phyloP scores from a whole-genome alignment of 2,888 invertebrate species.

The Dioctria linearis region DNA sequence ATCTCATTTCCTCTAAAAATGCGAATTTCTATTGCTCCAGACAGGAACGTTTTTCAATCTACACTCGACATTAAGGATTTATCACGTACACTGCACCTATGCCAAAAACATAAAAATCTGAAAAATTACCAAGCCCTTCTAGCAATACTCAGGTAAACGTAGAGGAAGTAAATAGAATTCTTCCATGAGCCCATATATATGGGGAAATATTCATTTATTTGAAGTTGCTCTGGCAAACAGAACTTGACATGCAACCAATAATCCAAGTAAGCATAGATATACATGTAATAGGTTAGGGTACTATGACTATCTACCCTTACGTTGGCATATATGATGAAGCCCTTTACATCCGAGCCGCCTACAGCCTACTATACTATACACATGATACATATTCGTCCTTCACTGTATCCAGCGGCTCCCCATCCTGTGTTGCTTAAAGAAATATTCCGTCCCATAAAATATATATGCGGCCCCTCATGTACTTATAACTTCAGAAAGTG shows the following conservation, averaged over 20 bases:
- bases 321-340: not conserved
- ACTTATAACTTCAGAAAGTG: slow-evolving; percentile 18
- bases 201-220: slow-evolving; percentile 15
- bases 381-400: not conserved
- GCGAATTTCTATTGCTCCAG: slow-evolving; percentile 10
- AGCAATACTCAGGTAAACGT: not conserved
- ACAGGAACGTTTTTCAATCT: slow-evolving; percentile 14
- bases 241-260: slow-evolving; percentile 20
- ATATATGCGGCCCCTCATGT: not conserved
- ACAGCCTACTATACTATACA: not conserved
- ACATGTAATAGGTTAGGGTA: no score
- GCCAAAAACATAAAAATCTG: no score
- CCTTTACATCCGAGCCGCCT: not conserved
- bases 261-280: not conserved
- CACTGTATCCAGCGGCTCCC: not conserved
- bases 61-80: slow-evolving; percentile 5
- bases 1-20: not conserved
- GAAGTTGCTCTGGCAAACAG: slow-evolving; percentile 12
- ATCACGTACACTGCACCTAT: not conserved
- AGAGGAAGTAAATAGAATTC: not conserved
- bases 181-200: slow-evolving; percentile 1
- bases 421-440: not conserved
- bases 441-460: not conserved
- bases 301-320: not conserved
- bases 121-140: slow-evolving; percentile 3